A percentile compares a stretch with the other conserved stretches of the same genome.
These are phyloP conservation scores for Dendrocopos noguchii DNA, from an alignment of 2,113 vertebrate species.

Conservation along the genomic window DNA sequence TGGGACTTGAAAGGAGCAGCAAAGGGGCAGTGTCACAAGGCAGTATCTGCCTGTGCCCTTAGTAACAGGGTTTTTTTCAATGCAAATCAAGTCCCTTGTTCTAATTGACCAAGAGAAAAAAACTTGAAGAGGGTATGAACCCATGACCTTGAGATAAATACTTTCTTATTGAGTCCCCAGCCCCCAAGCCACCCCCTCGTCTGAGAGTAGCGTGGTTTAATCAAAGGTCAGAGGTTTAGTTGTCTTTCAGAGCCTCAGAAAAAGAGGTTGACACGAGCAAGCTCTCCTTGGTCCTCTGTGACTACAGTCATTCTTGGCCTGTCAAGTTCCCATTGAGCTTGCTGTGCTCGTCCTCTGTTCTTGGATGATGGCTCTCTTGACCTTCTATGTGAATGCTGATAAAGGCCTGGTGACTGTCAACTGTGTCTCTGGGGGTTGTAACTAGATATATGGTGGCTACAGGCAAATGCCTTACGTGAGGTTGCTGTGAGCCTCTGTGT, in stretches of 20 bases:
- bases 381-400: constrained; percentile 27
- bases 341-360: background rate
- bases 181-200: background rate
- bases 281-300: background rate
- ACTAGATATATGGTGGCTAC: background rate
- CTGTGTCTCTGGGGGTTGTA: background rate
- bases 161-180: constrained; percentile 19
- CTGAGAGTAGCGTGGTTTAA: background rate
- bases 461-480: background rate
- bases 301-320: constrained; percentile 35
- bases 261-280: accelerated
- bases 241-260: background rate
- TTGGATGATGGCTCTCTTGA: constrained; percentile 48
- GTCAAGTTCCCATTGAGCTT: background rate
- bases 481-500: background rate
- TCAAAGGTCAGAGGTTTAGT: constrained; percentile 57
- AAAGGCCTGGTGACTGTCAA: background rate
- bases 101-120: constrained; percentile 48
- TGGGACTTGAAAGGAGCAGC: background rate
- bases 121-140: constrained; percentile 39
- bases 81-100: constrained; percentile 6
- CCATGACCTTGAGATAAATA: constrained; percentile 51
- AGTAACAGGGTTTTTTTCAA: background rate
- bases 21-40: background rate
- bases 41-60: background rate